These are phyloP conservation scores for Mugil cephalus DNA, from an alignment of 2,113 vertebrate species.

Conservation along the genomic window DNA sequence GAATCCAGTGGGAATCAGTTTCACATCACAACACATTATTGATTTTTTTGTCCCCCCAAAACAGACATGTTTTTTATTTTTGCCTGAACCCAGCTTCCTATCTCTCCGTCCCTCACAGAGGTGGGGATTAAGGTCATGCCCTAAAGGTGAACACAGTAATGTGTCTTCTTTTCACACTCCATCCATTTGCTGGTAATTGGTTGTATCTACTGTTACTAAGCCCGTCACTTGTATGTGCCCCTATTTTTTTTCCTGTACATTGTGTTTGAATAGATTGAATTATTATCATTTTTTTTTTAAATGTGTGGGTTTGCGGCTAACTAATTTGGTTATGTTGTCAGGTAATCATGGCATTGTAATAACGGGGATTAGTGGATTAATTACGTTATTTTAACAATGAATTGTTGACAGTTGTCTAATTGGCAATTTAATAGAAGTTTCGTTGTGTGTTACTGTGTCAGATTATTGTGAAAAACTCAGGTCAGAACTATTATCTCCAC, in stretches of 20 bases:
- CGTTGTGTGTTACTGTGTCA: too few species aligned
- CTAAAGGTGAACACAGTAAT: conserved; percentile 64
- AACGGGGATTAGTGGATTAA: too few species aligned
- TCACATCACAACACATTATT: conserved; percentile 87
- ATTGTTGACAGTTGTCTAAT: too few species aligned
- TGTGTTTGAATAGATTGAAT: neutral
- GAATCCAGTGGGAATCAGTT: conserved; percentile 82
- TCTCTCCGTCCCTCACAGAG: conserved; percentile 66
- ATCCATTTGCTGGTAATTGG: conserved; percentile 37
- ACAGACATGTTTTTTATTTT: conserved; percentile 72
- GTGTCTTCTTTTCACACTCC: conserved; percentile 44
- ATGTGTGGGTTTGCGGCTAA: neutral
- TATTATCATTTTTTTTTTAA: neutral
- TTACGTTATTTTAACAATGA: too few species aligned
- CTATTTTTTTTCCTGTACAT: neutral
- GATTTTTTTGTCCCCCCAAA: conserved; percentile 73
- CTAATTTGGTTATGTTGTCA: neutral
- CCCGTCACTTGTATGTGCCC: neutral
- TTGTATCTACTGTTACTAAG: neutral
- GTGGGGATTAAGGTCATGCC: conserved; percentile 73
- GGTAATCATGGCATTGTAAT: neutral
- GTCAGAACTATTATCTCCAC: too few species aligned
- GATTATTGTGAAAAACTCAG: too few species aligned
- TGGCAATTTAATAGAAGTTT: too few species aligned
- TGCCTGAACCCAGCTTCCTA: conserved; percentile 64